These are phyloP conservation scores for Blastobasis lacticolella DNA, from an alignment of 2,888 invertebrate species.

Conservation along the genomic window DNA sequence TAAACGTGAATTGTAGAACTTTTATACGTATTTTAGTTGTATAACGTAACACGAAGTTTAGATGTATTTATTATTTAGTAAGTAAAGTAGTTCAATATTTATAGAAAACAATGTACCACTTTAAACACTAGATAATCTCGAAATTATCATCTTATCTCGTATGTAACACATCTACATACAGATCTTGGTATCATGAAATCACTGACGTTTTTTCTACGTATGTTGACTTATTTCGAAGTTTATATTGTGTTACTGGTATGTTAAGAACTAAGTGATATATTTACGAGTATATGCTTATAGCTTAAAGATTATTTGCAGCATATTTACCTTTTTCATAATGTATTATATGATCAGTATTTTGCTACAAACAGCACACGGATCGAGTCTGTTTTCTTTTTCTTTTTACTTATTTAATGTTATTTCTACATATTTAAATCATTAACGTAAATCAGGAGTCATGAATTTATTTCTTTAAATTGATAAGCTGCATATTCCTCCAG, in stretches of 20 bases:
- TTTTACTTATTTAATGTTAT: no score
- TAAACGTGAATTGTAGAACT: constrained; percentile 52
- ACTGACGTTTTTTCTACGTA: constrained; percentile 30
- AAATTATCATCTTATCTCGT: not conserved
- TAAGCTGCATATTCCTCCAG: no score
- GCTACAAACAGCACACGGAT: constrained; percentile 4
- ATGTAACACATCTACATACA: not conserved
- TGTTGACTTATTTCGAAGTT: constrained; percentile 67
- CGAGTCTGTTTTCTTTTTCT: no score
- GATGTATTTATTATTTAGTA: constrained; percentile 39
- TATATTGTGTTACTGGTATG: constrained; percentile 50
- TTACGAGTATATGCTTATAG: constrained; percentile 24
- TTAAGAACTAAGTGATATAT: constrained; percentile 46
- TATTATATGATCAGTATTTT: constrained; percentile 49
- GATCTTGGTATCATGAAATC: not conserved
- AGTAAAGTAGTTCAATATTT: constrained; percentile 30
- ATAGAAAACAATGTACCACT: constrained; percentile 18
- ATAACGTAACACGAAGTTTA: constrained; percentile 36
- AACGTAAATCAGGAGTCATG: no score
- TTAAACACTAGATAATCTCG: not conserved
- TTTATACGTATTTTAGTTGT: constrained; percentile 54
- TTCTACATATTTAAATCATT: no score
- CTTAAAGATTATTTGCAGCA: constrained; percentile 20
- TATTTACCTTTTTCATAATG: constrained; percentile 16
- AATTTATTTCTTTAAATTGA: no score